Evolutionary conservation across 2,888 invertebrate species (phyloP).

Genomic region (Nemapogon koenigi): DNA sequence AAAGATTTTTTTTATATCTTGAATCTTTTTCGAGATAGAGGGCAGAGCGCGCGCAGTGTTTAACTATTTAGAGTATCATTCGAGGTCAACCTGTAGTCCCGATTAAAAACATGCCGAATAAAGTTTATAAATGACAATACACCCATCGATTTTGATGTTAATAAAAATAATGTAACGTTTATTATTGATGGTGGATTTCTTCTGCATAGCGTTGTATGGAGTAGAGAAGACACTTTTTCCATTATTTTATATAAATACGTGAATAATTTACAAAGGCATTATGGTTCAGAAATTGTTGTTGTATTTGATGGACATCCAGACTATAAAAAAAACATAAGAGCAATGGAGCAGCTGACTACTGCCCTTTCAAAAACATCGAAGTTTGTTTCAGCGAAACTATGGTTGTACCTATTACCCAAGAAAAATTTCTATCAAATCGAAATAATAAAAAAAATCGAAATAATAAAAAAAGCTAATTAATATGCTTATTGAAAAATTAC

Average conservation of each 20-base stretch:
- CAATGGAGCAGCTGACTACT: constrained; percentile 22
- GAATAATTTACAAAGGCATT: constrained; percentile 18
- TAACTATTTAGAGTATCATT: not conserved
- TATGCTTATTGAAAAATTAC: constrained; percentile 22
- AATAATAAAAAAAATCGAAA: constrained; percentile 12
- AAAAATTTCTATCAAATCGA: constrained; percentile 11
- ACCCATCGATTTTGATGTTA: constrained; percentile 15
- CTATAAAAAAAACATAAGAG: constrained; percentile 21
- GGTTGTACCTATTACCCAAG: constrained; percentile 13
- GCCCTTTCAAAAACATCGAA: constrained; percentile 22
- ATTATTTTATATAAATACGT: constrained; percentile 19
- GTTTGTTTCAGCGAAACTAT: constrained; percentile 24
- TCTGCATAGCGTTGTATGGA: constrained; percentile 27
- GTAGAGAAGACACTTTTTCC: constrained; percentile 19
- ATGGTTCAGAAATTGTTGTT: constrained; percentile 21
- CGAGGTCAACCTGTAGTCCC: not conserved
- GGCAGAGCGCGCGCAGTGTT: constrained; percentile 2
- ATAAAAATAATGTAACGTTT: constrained; percentile 19
- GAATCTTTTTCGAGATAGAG: constrained; percentile 7
- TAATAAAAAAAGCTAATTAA: too few relatives aligned
- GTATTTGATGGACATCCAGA: constrained; percentile 23
- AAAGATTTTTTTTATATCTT: not conserved
- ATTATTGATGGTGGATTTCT: constrained; percentile 24
- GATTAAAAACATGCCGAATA: constrained; percentile 11
- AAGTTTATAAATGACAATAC: constrained; percentile 17